A percentile compares a stretch with the other conserved stretches of the same genome.
Conservation (phyloP, 1,140 invertebrate species). For the Bicyclus anynana region DNA sequence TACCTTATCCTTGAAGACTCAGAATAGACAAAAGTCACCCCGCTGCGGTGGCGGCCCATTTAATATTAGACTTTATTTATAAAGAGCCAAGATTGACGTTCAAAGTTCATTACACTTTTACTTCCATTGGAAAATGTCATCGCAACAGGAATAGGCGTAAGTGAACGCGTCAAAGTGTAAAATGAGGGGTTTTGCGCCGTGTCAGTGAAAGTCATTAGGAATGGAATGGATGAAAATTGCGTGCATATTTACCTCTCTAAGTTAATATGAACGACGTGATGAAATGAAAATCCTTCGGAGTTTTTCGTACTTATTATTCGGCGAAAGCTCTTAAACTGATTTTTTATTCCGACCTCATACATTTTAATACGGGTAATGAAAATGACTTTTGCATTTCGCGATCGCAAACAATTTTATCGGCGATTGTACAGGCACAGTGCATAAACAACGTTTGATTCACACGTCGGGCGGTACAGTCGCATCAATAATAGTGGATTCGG, state of each 20-base stretch:
- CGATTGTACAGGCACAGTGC: background rate
- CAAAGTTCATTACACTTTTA: slow-evolving; percentile 33
- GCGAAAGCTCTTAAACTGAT: slow-evolving; percentile 31
- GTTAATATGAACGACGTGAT: slow-evolving; percentile 66
- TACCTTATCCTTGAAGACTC: slow-evolving; percentile 67
- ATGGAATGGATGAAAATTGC: slow-evolving; percentile 74
- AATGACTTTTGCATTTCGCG: background rate
- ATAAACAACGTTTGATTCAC: slow-evolving; percentile 1
- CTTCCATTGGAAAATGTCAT: slow-evolving; percentile 69
- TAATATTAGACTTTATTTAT: slow-evolving; percentile 49
- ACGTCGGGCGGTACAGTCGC: slow-evolving; percentile 1
- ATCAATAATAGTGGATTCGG: slow-evolving; percentile 3
- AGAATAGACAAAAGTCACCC: slow-evolving; percentile 67
- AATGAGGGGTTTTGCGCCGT: slow-evolving; percentile 74
- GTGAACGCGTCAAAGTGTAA: slow-evolving; percentile 77
- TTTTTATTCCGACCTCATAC: slow-evolving; percentile 2
- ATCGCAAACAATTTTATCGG: slow-evolving; percentile 1
- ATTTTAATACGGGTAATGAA: background rate
- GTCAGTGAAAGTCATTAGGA: slow-evolving; percentile 76
- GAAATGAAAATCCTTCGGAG: slow-evolving; percentile 50
- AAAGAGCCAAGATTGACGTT: slow-evolving; percentile 35
- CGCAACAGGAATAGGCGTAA: slow-evolving; percentile 67
- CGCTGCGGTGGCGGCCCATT: slow-evolving; percentile 27
- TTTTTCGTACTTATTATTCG: slow-evolving; percentile 30
- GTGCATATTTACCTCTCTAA: slow-evolving; percentile 70